Conservation (phyloP, 2,888 invertebrate genomes). For the Gastrophysa polygoni region DNA sequence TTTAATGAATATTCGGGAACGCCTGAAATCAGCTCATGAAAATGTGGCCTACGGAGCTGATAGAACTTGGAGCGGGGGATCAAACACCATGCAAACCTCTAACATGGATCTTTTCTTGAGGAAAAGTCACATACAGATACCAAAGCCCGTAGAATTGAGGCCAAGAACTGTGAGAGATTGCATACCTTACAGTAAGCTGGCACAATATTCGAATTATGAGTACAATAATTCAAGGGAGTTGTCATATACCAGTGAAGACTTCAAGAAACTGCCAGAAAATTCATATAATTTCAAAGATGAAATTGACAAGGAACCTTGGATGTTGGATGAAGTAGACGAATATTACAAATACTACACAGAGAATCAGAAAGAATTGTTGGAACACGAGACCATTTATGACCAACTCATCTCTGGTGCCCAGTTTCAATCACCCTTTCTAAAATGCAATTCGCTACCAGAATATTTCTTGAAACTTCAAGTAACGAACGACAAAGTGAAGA, state of each 20-base stretch:
- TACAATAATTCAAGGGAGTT: slow-evolving; percentile 60
- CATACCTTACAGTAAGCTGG: slow-evolving; percentile 69
- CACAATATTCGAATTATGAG: slow-evolving; percentile 60
- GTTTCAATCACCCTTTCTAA: slow-evolving; percentile 46
- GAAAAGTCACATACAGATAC: slow-evolving; percentile 33
- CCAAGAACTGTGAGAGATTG: slow-evolving; percentile 66
- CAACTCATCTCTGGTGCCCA: slow-evolving; percentile 18
- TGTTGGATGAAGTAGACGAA: slow-evolving; percentile 63
- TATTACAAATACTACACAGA: slow-evolving; percentile 43
- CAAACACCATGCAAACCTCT: slow-evolving; percentile 44
- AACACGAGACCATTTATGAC: slow-evolving; percentile 15
- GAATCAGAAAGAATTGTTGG: slow-evolving; percentile 16
- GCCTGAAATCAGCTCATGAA: slow-evolving; percentile 52
- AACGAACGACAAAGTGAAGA: slow-evolving; percentile 43
- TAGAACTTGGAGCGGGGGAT: slow-evolving; percentile 49
- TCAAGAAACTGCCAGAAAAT: slow-evolving; percentile 28
- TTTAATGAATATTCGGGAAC: slow-evolving; percentile 45
- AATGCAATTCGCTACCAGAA: slow-evolving; percentile 39
- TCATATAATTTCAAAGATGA: slow-evolving; percentile 31
- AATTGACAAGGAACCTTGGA: slow-evolving; percentile 64
- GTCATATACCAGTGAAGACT: slow-evolving; percentile 51
- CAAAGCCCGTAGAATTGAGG: slow-evolving; percentile 44
- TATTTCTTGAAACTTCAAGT: slow-evolving; percentile 33
- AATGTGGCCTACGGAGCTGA: slow-evolving; percentile 52
- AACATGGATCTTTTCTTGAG: slow-evolving; percentile 50